Evolutionary conservation across 2,797 vertebrate species (phyloP).

Genomic region (Platalea minor): DNA sequence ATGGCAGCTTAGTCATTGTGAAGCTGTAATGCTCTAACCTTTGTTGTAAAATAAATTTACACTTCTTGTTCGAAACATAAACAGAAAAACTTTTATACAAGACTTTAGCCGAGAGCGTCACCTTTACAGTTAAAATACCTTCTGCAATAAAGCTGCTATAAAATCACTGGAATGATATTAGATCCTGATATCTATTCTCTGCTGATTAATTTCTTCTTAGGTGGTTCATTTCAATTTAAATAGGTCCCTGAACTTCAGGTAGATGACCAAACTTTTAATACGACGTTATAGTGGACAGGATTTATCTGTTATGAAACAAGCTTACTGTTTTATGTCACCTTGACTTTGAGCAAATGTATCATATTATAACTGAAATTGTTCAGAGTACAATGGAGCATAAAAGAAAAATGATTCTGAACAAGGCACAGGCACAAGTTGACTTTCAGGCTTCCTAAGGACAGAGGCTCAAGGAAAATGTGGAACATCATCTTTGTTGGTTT

Average conservation of each 20-base stretch:
- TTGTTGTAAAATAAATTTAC: background rate
- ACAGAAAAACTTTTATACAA: background rate
- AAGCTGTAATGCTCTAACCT: background rate
- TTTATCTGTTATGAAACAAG: conserved; percentile 59
- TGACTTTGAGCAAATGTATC: conserved; percentile 65
- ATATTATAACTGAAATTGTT: conserved; percentile 59
- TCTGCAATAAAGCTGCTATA: background rate
- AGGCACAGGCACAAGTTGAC: conserved; percentile 25
- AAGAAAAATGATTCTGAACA: conserved; percentile 60
- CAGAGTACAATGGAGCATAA: conserved; percentile 54
- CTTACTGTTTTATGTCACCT: conserved; percentile 61
- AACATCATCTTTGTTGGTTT: conserved; percentile 41
- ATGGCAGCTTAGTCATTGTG: background rate
- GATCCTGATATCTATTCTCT: background rate
- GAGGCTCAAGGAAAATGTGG: conserved; percentile 15
- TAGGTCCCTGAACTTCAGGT: background rate
- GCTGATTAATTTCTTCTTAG: background rate
- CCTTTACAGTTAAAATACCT: background rate
- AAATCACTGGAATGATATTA: background rate
- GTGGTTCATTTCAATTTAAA: conserved; percentile 23
- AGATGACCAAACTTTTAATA: conserved; percentile 39
- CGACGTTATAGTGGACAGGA: conserved; percentile 18
- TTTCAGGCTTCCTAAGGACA: conserved; percentile 64
- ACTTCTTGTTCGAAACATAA: background rate
- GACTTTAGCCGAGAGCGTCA: background rate